Conservation (phyloP, 2,797 vertebrate species). For the Microctenopoma stevenorrisi region DNA sequence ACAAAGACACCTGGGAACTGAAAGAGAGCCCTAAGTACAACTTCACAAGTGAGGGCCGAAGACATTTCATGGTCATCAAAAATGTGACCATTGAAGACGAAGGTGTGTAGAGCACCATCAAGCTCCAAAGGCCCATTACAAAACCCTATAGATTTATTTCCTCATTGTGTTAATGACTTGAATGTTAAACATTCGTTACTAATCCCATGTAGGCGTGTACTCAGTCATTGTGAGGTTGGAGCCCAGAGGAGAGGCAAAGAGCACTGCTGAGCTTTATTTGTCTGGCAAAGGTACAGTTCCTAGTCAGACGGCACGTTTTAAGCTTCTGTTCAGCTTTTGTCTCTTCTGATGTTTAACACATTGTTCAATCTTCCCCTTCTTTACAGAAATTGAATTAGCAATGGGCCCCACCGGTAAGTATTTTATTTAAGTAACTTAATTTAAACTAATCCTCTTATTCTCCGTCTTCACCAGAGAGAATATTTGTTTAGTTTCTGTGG, state of each 20-base stretch:
- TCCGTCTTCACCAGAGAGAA: not conserved
- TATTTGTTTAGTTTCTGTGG: too few species aligned
- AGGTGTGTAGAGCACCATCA: conserved; percentile 86
- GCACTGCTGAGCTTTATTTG: conserved; percentile 96
- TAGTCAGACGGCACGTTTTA: conserved; percentile 59
- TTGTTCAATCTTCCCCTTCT: conserved; percentile 69
- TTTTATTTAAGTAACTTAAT: conserved; percentile 9
- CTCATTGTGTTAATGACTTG: conserved; percentile 58
- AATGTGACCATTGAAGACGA: conserved; percentile 96
- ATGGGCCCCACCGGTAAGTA: conserved; percentile 91
- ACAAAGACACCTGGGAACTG: conserved; percentile 96
- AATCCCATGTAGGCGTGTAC: conserved; percentile 92
- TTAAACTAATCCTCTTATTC: conserved; percentile 34
- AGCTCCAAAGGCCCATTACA: conserved; percentile 26
- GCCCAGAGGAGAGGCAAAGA: conserved; percentile 97
- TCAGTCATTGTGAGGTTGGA: conserved; percentile 98
- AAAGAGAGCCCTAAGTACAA: conserved; percentile 96
- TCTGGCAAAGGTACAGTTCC: conserved; percentile 90
- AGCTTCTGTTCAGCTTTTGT: conserved; percentile 51
- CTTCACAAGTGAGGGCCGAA: conserved; percentile 94
- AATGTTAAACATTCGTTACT: conserved; percentile 72
- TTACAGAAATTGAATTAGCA: conserved; percentile 95
- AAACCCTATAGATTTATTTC: conserved; percentile 43
- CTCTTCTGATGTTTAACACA: conserved; percentile 49
- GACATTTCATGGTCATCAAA: conserved; percentile 98